Percentiles rank a stretch among this genome's conserved stretches.
These are phyloP conservation scores for Meteorus sp. DNA, from an alignment of 1,140 invertebrate species.

Conservation along the genomic window DNA sequence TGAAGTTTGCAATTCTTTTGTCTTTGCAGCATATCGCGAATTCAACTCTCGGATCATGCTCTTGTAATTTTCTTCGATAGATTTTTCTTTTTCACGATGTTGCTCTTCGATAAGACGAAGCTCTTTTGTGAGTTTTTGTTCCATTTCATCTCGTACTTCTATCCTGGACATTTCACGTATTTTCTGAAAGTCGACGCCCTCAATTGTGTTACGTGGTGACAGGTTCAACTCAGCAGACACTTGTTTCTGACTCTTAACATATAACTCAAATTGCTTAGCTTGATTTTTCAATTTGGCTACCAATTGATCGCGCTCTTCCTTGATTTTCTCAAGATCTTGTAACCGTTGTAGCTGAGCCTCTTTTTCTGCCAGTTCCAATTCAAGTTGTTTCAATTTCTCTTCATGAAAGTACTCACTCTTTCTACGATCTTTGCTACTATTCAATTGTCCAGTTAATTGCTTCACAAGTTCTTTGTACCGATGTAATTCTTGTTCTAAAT, in stretches of 20 bases:
- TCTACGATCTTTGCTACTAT: constrained; percentile 31
- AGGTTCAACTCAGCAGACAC: constrained; percentile 47
- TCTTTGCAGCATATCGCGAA: constrained; percentile 40
- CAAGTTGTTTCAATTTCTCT: constrained; percentile 42
- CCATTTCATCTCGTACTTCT: constrained; percentile 49
- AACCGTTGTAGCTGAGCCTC: constrained; percentile 38
- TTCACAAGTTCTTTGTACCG: constrained; percentile 39
- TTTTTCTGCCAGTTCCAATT: constrained; percentile 42
- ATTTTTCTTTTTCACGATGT: constrained; percentile 36
- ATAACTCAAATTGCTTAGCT: constrained; percentile 49
- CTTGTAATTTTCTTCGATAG: constrained; percentile 47
- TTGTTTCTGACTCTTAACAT: constrained; percentile 47
- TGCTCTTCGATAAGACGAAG: constrained; percentile 42
- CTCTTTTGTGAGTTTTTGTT: constrained; percentile 46
- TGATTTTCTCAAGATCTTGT: constrained; percentile 47
- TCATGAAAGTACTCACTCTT: constrained; percentile 34
- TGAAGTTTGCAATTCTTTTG: constrained; percentile 42
- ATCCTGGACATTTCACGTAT: constrained; percentile 44
- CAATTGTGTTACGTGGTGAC: constrained; percentile 37
- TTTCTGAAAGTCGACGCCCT: constrained; percentile 45
- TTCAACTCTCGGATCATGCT: constrained; percentile 37
- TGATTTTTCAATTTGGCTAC: constrained; percentile 48
- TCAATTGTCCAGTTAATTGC: constrained; percentile 33
- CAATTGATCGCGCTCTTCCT: constrained; percentile 45
- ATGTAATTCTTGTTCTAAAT: constrained; percentile 41